A percentile compares a stretch with the other conserved stretches of the same genome.
phyloP scores from a whole-genome alignment of 2,797 vertebrate species.

The Sternarchorhynchus goeldii region DNA sequence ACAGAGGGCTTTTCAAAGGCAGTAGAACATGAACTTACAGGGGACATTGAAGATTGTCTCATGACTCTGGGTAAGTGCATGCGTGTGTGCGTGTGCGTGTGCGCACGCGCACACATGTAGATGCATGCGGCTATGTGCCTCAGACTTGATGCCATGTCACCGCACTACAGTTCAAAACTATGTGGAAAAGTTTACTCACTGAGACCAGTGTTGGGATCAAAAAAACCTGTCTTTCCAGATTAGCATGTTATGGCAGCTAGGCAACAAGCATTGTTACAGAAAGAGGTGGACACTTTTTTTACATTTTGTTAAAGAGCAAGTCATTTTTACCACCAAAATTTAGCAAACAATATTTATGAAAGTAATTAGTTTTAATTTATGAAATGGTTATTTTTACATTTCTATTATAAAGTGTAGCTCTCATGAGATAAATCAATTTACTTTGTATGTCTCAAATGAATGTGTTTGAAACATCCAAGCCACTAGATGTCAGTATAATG shows the following conservation, averaged over 20 bases:
- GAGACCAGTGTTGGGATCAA: neutral
- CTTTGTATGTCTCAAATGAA: too few relatives aligned
- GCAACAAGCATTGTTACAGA: neutral
- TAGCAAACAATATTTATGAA: too few relatives aligned
- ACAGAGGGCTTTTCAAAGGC: constrained; percentile 68
- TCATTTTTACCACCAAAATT: too few relatives aligned
- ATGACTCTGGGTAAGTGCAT: constrained; percentile 70
- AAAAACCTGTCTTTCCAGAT: constrained; percentile 20
- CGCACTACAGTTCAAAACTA: too few relatives aligned
- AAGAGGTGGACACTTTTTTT: neutral
- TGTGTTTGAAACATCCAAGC: too few relatives aligned
- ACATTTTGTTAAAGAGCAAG: too few relatives aligned
- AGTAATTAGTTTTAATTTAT: too few relatives aligned
- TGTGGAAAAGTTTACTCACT: neutral
- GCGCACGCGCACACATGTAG: too few relatives aligned
- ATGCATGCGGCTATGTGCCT: neutral
- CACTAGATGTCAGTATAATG: too few relatives aligned
- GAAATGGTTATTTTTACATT: too few relatives aligned
- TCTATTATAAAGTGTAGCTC: too few relatives aligned
- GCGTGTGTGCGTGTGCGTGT: constrained; percentile 17
- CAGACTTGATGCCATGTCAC: neutral
- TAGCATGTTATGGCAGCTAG: neutral
- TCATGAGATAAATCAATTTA: too few relatives aligned
- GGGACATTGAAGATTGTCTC: constrained; percentile 77
- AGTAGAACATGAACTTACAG: constrained; percentile 69